Base-by-base conservation (phyloP, 2,113 vertebrate genomes). In the Drymodes brunneopygia region DNA sequence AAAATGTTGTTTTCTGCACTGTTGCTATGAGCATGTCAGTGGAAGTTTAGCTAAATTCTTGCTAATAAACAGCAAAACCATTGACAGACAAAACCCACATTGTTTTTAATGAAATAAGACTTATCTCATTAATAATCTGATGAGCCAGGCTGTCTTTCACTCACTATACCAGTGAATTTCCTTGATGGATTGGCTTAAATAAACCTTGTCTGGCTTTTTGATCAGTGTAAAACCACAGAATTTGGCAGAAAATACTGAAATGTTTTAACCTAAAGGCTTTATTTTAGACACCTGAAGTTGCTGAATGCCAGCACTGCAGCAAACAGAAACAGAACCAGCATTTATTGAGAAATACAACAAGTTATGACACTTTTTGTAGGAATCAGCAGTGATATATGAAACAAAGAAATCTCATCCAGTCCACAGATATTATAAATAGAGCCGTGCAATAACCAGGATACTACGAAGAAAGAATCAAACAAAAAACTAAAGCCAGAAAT, bases 371-470 rank as follows among this genome's bases (percentile, higher is more conserved):
- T 60, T 86, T 65, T 88, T 90, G 71, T 14, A 86, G 64, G 27
- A 96, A 79, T 25, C 75, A 81, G 88, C 64, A 96, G 27, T 29
- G 48, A 84, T 50, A 31, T 6, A 88, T 31, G 21, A 88, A 90
- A 97, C 81, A 92, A 96, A 95, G 88, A 81, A 94, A 85, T 82
- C 53, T 54, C 81, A 27, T 19, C 48, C 47, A 35, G 74, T 80
- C 74, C 51, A 90, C 4, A 77, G 48, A 91, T 60, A 83, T 47
- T 90, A 66, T 28, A 92, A 66, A 78, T 5, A 83, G 61, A 54
- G 48, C 38, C 33, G 20, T 81, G 73, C 35, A 74, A 80, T 78
- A 84, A 70, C n/a, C 53, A 40, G n/a, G 7, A 48, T 21, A 18
- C 19, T 18, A 42, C 1, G 2, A 70, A 91, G 54, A 51, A 65